These are phyloP conservation scores for Trichonephila clavata DNA, from an alignment of 1,140 invertebrate genomes.

Conservation along the genomic window DNA sequence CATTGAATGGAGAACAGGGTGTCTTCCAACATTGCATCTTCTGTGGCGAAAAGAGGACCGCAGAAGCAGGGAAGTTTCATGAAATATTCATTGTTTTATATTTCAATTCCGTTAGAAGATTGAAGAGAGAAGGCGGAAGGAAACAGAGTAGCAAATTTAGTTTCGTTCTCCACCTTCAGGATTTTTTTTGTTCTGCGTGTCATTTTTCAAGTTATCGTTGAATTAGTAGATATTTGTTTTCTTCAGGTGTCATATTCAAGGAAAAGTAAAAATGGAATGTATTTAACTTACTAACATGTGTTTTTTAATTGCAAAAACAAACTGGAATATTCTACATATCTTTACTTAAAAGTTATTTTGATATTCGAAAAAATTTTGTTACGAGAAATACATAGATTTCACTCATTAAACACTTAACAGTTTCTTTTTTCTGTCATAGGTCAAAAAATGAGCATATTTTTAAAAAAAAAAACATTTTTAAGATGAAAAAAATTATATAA, in stretches of 20 bases:
- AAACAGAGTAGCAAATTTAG: not conserved
- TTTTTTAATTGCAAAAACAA: too few species aligned
- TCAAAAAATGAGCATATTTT: too few species aligned
- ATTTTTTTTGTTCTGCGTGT: not conserved
- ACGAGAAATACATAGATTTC: too few species aligned
- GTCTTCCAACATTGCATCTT: not conserved
- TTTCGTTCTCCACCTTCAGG: not conserved
- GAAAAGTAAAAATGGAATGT: not conserved
- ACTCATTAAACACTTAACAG: too few species aligned
- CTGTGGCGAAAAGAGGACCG: not conserved
- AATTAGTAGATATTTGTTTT: too few species aligned
- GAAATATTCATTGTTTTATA: conserved; percentile 57
- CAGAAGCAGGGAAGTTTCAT: conserved; percentile 6
- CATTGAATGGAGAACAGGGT: conserved; percentile 10
- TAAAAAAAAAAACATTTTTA: too few species aligned
- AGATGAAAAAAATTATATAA: too few species aligned
- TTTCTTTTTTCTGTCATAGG: too few species aligned
- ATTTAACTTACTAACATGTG: not conserved
- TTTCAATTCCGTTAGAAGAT: conserved; percentile 44
- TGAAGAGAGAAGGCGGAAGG: conserved; percentile 1
- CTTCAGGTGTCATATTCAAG: too few species aligned
- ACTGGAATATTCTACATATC: too few species aligned
- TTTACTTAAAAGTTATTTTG: too few species aligned
- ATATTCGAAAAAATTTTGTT: too few species aligned
- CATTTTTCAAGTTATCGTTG: not conserved